Evolutionary conservation across 2,888 invertebrate genomes (phyloP).

Genomic region (Drosophila dives): DNA sequence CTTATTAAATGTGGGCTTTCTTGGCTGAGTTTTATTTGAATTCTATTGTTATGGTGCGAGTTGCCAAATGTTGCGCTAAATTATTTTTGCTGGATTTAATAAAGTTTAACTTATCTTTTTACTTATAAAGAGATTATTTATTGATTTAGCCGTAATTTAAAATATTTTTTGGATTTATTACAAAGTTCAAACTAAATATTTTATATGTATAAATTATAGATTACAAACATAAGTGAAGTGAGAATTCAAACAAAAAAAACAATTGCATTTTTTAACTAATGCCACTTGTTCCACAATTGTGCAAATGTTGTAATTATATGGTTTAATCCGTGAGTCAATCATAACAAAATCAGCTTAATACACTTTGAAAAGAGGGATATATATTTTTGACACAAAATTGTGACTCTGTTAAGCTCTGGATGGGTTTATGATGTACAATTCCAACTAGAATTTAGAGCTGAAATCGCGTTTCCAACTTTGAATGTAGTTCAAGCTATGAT

Average conservation of each 20-base stretch:
- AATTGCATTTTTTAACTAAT: not conserved
- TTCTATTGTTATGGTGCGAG: not conserved
- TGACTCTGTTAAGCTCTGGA: no score
- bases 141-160: not conserved
- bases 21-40: not conserved
- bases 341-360: conserved; percentile 22
- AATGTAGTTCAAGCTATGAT: not conserved
- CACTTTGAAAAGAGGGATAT: no score
- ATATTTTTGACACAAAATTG: no score
- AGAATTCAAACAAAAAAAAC: not conserved
- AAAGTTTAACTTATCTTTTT: not conserved
- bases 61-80: not conserved
- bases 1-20: not conserved
- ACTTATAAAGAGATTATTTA: not conserved
- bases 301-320: conserved; percentile 13
- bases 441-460: not conserved
- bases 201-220: not conserved
- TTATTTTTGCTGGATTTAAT: not conserved
- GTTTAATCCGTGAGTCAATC: conserved; percentile 7
- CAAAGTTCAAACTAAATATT: not conserved
- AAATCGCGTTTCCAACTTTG: not conserved
- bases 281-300: conserved; percentile 6
- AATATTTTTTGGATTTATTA: not conserved
- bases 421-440: not conserved
- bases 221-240: no score